A percentile compares a stretch with the other conserved stretches of the same genome.
Evolutionary conservation across 2,113 vertebrate genomes (phyloP).

Genomic region (Mobula birostris): DNA sequence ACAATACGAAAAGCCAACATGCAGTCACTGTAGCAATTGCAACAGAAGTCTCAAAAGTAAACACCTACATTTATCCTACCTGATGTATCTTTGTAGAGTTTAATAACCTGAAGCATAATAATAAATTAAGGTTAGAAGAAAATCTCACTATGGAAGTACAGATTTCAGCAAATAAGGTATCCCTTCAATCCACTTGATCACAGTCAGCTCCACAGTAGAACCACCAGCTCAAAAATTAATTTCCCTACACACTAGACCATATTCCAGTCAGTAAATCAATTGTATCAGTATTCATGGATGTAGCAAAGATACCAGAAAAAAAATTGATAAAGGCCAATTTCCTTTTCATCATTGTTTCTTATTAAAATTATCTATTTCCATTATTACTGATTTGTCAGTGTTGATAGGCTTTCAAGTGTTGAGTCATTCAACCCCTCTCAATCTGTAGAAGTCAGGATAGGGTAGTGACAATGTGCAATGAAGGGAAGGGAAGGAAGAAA

Average conservation of each 20-base stretch:
- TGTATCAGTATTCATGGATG: not conserved
- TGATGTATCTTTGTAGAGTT: slow-evolving; percentile 26
- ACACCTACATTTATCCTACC: slow-evolving; percentile 28
- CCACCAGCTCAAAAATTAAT: not conserved
- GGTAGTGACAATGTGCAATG: no score
- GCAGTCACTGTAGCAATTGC: slow-evolving; percentile 14
- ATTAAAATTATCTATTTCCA: not conserved
- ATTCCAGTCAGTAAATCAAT: not conserved
- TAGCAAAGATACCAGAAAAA: not conserved
- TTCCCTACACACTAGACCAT: not conserved
- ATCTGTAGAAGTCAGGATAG: not conserved
- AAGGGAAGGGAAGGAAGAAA: no score
- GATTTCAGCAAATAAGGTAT: slow-evolving; percentile 12
- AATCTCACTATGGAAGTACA: slow-evolving; percentile 4
- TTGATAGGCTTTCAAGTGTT: not conserved
- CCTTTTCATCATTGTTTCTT: not conserved
- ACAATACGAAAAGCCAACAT: slow-evolving; percentile 9
- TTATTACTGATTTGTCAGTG: not conserved
- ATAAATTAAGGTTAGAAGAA: slow-evolving; percentile 31
- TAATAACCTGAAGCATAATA: slow-evolving; percentile 34
- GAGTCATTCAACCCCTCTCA: not conserved
- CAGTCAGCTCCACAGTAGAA: not conserved
- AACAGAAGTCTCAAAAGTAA: not conserved
- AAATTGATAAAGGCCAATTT: not conserved
- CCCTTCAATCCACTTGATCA: slow-evolving; percentile 13